Base-by-base conservation (phyloP, 1,140 invertebrate genomes). In the Ladona fulva region DNA sequence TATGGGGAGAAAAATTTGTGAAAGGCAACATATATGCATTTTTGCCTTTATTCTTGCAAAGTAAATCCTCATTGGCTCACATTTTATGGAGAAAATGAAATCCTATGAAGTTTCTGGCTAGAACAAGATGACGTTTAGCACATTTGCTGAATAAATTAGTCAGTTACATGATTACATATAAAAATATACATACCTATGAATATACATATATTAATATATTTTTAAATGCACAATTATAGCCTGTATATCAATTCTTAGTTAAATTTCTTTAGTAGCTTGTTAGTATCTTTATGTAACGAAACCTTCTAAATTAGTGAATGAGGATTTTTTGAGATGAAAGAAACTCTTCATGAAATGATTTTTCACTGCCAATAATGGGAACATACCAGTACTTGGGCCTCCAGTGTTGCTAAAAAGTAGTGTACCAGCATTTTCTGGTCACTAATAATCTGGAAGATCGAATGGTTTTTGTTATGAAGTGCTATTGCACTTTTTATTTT, bases 141-240 rank as follows among this genome's bases (percentile, higher is more conserved):
- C 16, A 66, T 66, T 66, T 66, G 52, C 52, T 16, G n/a, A 19
- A 66, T 66, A 22, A 66, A 19, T 66, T 66, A 22, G 29, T 37
- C 29, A 37, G 29, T 37, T 37, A 8, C 29, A 37, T 37, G 29
- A 37, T 37, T 37, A 37, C 29, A 5, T 8, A 37, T 37, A 37
- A 37, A 37, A 37, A 37, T 37, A 37, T 37, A 37, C 8, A 37
- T 37, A 8, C 29, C 29, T 37, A 37, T 37, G 8, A 37, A 1
- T 66, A 66, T 66, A 66, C 52, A 19, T 22, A 22, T 12, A 6
- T 66, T 19, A 19, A 66, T 66, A 66, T 66, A 19, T 66, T 66
- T 66, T 66, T 66, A 66, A 66, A 66, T 66, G 52, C 52, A 66
- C 52, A 66, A 66, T 22, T 66, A 19, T 66, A 66, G 52, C 52